Conservation (phyloP, 2,888 invertebrate genomes). For the Troides aeacus region DNA sequence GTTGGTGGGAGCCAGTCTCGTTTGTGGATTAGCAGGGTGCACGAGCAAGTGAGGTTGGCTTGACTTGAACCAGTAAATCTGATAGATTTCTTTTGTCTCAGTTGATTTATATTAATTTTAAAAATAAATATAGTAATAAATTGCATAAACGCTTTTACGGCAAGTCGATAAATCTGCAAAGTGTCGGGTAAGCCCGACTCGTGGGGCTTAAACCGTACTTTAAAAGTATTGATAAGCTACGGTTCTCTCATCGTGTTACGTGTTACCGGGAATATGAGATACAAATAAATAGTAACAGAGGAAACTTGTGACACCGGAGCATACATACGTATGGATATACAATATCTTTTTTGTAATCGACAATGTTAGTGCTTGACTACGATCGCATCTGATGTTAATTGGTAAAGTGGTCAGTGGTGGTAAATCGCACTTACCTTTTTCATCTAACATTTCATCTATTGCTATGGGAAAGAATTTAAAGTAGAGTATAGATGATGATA, state of each 20-base stretch:
- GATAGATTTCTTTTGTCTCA: neutral
- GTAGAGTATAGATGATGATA: too few species aligned
- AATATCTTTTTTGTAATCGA: too few species aligned
- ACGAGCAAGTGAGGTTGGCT: neutral
- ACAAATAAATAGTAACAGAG: neutral
- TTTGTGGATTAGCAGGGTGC: too few species aligned
- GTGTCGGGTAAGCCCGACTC: conserved; percentile 12
- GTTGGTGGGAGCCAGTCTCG: too few species aligned
- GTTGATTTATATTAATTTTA: neutral
- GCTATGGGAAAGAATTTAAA: too few species aligned
- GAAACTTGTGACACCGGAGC: too few species aligned
- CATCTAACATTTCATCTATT: too few species aligned
- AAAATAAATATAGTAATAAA: conserved; percentile 16
- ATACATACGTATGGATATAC: too few species aligned
- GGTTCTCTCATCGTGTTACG: neutral
- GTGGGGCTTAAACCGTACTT: conserved; percentile 10
- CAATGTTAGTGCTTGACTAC: too few species aligned
- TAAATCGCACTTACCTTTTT: too few species aligned
- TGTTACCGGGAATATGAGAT: neutral
- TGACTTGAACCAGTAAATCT: neutral
- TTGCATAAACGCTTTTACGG: conserved; percentile 1
- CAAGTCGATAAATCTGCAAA: conserved; percentile 24
- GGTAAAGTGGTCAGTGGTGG: too few species aligned
- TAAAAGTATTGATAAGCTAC: conserved; percentile 15
- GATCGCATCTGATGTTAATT: too few species aligned